A percentile compares a stretch with the other conserved stretches of the same genome.
phyloP scores from a whole-genome alignment of 2,113 vertebrate genomes.

The Tursiops truncatus region DNA sequence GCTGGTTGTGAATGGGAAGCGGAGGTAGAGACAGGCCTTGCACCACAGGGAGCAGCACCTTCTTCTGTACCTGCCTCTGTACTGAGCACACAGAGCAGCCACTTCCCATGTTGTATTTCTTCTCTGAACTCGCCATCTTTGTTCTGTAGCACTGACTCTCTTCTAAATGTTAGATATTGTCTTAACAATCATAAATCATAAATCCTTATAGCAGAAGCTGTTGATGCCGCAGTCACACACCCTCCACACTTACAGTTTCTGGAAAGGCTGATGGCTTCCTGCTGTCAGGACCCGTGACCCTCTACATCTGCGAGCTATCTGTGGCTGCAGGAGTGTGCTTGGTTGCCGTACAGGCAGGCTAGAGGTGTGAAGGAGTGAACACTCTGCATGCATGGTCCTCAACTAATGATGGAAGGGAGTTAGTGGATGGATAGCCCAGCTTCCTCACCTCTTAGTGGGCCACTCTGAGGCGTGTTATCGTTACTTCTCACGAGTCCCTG shows the following conservation, averaged over 20 bases:
- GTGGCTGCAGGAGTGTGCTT: background rate
- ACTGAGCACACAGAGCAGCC: background rate
- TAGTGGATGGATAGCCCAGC: background rate
- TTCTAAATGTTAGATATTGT: conserved; percentile 21
- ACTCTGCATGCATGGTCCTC: background rate
- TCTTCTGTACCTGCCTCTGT: background rate
- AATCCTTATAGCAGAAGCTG: background rate
- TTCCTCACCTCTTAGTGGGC: background rate
- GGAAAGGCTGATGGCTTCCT: background rate
- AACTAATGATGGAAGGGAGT: background rate
- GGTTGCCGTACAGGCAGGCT: background rate
- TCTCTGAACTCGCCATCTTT: background rate
- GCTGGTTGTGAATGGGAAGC: background rate
- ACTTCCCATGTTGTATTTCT: background rate
- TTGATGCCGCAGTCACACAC: background rate
- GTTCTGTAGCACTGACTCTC: background rate
- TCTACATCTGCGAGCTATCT: background rate
- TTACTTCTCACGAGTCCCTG: background rate
- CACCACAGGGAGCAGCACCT: background rate
- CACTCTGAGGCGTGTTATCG: background rate
- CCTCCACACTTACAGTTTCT: background rate
- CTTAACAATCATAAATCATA: background rate
- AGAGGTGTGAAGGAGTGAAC: background rate
- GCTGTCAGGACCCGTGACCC: background rate
- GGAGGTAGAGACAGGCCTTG: background rate